Base-by-base conservation (phyloP, 2,797 vertebrate genomes). In the Chanos chanos region DNA sequence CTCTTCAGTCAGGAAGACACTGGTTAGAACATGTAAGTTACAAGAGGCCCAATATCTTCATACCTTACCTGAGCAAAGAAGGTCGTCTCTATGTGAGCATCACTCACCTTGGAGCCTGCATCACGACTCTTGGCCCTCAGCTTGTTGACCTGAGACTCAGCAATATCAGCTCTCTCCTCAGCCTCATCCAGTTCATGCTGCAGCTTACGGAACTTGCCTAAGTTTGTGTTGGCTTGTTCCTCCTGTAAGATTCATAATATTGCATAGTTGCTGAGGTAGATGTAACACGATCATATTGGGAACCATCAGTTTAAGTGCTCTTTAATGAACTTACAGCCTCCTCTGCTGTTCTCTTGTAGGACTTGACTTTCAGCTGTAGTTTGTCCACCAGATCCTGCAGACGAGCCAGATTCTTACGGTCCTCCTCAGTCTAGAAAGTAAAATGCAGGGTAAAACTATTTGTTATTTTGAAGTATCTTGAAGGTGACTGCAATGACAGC, bases 131-230 rank as follows among this genome's bases (percentile, higher is more conserved):
- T 89, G 67, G 83, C 86, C 71, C 87, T 76, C 24, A 90, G 55
- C 57, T 90, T 90, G 83, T 90, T 90, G 81, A 89, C 88, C 69
- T 90, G 88, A 47, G 86, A 87, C 74, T 91, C 89, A 0, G 89
- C 89, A 0, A 86, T 89, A 70, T 90, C 89, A 0, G 89, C 89
- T 4, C 89, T 76, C 57, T 91, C 89, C 66, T 89, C 87, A 0
- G 89, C 88, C 65, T 91, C 89, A 2, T 90, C 89, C 73, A 90
- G 71, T 66, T 90, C 89, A 0, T 91, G 89, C 73, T 91, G 89
- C 0, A 85, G 70, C 63, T 90, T 91, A 12, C 89, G 85, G 80
- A 90, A 89, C 76, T 89, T 90, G 73, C 79, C 77, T 72, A 89
- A 74, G 64, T 89, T 86, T 61, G 72, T 57, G 62, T 89, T 90